Evolutionary conservation across 2,797 vertebrate genomes (phyloP), one percentile per base, ranked within the genome.

Genomic region (Echeneis naucrates): DNA sequence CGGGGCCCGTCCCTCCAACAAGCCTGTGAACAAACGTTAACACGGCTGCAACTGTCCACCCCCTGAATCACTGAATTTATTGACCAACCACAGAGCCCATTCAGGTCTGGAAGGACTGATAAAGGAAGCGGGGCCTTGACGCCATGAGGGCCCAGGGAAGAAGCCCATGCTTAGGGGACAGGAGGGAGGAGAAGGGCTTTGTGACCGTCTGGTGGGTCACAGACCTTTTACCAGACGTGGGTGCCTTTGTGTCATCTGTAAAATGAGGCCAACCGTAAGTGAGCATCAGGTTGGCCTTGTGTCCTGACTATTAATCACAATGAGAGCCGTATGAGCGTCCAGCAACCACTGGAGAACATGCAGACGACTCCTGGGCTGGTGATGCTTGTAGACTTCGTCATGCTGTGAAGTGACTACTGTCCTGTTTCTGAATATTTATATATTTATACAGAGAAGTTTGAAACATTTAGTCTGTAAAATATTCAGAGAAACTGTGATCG

Each of bases 11-110:
- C 93, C 95, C 92, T 95, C 86, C 89, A 87, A 98, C 97, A 98
- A 97, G 96, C 90, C 94, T 89, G 90, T 92, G 94, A 96, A 98
- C 96, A 98, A 98, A 96, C 90, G 95, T 94, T 94, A 95, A 95
- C 92, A 95, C 94, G 95, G 94, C 95, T 95, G 96, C 95, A 95
- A 96, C 95, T 95, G 95, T 93, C 95, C 94, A 90, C 96, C 95
- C 92, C 93, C 95, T 95, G 93, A 95, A 95, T 95, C 90, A 82
- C 94, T 95, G 96, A 95, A 98, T 98, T 97, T 94, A 97, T 97
- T 96, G 95, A 97, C 96, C 96, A 96, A 96, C 96, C 95, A 96
- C 96, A 95, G 95, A 94, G 95, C 93, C 93, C 95, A 95, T 97
- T 97, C 94, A 97, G 70, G 60, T 51, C 81, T 17, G 77, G 75